Conservation (phyloP, 2,888 invertebrate genomes). For the Sminthurides aquaticus region DNA sequence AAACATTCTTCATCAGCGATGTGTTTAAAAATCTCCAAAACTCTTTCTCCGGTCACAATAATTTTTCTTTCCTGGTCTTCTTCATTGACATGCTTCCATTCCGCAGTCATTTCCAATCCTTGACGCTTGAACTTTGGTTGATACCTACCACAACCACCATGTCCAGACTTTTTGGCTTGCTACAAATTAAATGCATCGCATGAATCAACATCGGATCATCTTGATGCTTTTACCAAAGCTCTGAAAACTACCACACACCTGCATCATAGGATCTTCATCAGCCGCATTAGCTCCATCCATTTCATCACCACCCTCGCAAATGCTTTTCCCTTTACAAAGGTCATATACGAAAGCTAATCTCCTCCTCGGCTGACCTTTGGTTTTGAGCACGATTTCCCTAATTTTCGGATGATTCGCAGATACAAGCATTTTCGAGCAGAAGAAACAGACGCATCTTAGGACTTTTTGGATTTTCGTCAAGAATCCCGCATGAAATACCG, state of each 20-base stretch:
- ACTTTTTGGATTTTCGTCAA: slow-evolving; percentile 95
- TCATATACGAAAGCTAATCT: slow-evolving; percentile 93
- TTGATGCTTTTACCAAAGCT: not conserved
- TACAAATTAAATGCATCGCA: slow-evolving; percentile 17
- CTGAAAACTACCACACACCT: not conserved
- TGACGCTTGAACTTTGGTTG: slow-evolving; percentile 85
- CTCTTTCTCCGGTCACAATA: slow-evolving; percentile 84
- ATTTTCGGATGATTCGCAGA: slow-evolving; percentile 86
- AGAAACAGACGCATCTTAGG: slow-evolving; percentile 97
- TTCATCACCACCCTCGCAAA: slow-evolving; percentile 98
- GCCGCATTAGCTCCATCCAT: slow-evolving; percentile 79
- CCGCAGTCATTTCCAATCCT: slow-evolving; percentile 88
- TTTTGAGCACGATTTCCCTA: slow-evolving; percentile 88
- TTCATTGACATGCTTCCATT: slow-evolving; percentile 98
- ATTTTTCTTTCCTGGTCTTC: slow-evolving; percentile 97
- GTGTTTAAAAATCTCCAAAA: slow-evolving; percentile 92
- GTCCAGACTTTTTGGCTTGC: slow-evolving; percentile 58
- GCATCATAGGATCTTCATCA: slow-evolving; percentile 45
- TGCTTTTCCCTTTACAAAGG: slow-evolving; percentile 92
- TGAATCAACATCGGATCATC: not conserved
- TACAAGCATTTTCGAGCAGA: slow-evolving; percentile 93
- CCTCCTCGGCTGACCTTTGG: slow-evolving; percentile 92
- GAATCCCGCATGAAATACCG: slow-evolving; percentile 97
- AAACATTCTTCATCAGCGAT: slow-evolving; percentile 95
- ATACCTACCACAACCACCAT: slow-evolving; percentile 96